Evolutionary conservation across 2,888 invertebrate species (phyloP).

Genomic region (Sphaerophoria rueppellii): DNA sequence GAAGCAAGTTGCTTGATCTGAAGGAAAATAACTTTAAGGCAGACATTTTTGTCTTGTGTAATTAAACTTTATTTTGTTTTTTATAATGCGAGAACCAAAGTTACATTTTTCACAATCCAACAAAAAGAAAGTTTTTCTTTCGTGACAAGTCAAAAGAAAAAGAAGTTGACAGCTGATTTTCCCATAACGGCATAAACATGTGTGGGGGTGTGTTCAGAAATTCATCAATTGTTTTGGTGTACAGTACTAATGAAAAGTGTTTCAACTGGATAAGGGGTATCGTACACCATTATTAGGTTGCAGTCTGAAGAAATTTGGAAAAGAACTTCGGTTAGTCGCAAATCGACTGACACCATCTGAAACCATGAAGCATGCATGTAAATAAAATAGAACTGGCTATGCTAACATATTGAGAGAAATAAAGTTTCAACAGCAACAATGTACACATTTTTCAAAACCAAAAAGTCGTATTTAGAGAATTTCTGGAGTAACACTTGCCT

Average conservation of each 20-base stretch:
- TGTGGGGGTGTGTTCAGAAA: background rate
- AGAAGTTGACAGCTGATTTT: slow-evolving; percentile 8
- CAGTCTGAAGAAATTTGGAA: too few relatives aligned
- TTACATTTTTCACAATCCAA: slow-evolving; percentile 41
- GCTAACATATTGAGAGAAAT: too few relatives aligned
- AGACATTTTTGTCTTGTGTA: slow-evolving; percentile 35
- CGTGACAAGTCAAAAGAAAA: slow-evolving; percentile 8
- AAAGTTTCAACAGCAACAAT: too few relatives aligned
- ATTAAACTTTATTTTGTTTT: slow-evolving; percentile 25
- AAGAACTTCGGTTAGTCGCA: too few relatives aligned
- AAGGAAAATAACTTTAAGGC: slow-evolving; percentile 51
- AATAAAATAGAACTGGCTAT: too few relatives aligned
- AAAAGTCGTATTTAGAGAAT: too few relatives aligned
- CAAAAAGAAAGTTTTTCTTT: slow-evolving; percentile 16
- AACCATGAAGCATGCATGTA: too few relatives aligned
- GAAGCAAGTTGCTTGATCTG: slow-evolving; percentile 40
- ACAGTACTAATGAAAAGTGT: background rate
- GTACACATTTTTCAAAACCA: too few relatives aligned
- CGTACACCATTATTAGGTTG: too few relatives aligned
- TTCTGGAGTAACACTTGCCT: too few relatives aligned
- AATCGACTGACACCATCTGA: too few relatives aligned
- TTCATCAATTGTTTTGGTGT: background rate
- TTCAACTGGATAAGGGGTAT: too few relatives aligned
- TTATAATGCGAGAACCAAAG: background rate
- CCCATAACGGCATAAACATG: background rate